phyloP scores from a whole-genome alignment of 1,140 invertebrate species.

The Caenorhabditis remanei region DNA sequence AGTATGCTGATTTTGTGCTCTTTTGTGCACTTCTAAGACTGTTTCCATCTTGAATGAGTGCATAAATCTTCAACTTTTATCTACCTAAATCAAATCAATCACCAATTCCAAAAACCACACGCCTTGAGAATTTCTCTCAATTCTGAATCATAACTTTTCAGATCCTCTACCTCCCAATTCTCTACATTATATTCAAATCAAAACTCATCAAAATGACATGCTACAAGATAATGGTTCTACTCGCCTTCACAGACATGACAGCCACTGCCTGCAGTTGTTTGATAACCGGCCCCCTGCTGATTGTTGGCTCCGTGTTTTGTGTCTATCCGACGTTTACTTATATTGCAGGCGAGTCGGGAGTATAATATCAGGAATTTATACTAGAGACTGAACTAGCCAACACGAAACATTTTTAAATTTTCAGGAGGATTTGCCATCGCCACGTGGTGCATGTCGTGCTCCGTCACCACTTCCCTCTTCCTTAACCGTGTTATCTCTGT shows the following conservation, averaged over 20 bases:
- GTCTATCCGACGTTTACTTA: constrained; percentile 59
- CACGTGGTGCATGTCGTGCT: constrained; percentile 33
- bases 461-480: background rate
- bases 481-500: constrained; percentile 15
- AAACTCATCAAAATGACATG: constrained; percentile 50
- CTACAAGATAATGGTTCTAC: constrained; percentile 57
- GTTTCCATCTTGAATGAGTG: too few species aligned
- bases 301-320: constrained; percentile 50
- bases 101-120: background rate
- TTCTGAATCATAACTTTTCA: background rate
- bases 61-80: too few species aligned
- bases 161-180: constrained; percentile 54
- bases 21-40: too few species aligned
- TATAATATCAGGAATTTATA: too few species aligned
- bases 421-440: constrained; percentile 23
- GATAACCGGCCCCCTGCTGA: constrained; percentile 36
- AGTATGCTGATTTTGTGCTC: too few species aligned
- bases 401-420: background rate
- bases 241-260: constrained; percentile 46
- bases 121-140: background rate
- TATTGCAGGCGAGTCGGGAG: background rate
- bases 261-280: constrained; percentile 34
- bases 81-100: too few species aligned
- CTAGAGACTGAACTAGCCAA: too few species aligned
- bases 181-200: constrained; percentile 43